Conservation (phyloP, 2,797 vertebrate species). For the Argyrosomus regius region DNA sequence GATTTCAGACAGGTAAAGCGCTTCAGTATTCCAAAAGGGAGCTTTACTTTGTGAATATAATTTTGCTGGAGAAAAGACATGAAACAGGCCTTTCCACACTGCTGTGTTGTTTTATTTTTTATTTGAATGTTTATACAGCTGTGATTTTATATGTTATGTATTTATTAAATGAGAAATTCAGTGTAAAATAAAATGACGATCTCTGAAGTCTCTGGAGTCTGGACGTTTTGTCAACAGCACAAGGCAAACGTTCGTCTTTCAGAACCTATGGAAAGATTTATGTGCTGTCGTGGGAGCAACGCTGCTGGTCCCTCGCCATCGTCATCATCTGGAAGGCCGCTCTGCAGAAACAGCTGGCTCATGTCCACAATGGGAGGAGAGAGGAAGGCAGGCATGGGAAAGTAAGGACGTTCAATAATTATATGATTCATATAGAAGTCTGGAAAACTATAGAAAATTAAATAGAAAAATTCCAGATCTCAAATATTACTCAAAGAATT, state of each 20-base stretch:
- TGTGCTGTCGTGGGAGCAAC: constrained; percentile 42
- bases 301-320: constrained; percentile 37
- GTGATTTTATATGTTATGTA: constrained; percentile 67
- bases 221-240: constrained; percentile 21
- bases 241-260: constrained; percentile 14
- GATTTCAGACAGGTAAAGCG: constrained; percentile 36
- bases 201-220: constrained; percentile 10
- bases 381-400: constrained; percentile 43
- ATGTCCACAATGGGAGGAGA: constrained; percentile 51
- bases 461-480: constrained; percentile 29
- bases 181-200: constrained; percentile 58
- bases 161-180: constrained; percentile 66
- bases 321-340: constrained; percentile 59
- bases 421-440: constrained; percentile 43
- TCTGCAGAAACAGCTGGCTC: constrained; percentile 68
- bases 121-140: constrained; percentile 65
- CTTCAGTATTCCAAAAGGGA: constrained; percentile 48
- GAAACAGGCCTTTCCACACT: constrained; percentile 31
- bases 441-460: constrained; percentile 35
- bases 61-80: constrained; percentile 37
- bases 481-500: constrained; percentile 1
- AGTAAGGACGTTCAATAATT: constrained; percentile 61
- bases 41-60: constrained; percentile 31
- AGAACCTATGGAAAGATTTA: constrained; percentile 54
- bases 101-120: constrained; percentile 52